Evolutionary conservation across 2,113 vertebrate genomes (phyloP), one percentile per base, ranked within the genome.

Genomic region (Poecile atricapillus): DNA sequence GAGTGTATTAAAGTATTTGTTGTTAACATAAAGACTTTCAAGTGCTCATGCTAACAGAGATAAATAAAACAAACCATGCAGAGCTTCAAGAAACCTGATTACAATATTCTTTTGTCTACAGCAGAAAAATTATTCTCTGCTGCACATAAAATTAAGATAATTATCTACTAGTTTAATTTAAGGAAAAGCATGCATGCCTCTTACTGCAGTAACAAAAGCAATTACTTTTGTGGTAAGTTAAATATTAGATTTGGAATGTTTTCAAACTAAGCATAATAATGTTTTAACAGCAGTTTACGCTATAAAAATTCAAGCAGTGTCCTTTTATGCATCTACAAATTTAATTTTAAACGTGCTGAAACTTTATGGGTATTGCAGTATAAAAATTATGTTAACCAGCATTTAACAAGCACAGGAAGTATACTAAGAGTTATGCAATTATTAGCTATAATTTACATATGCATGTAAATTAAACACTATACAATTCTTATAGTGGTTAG

Each of bases 241-340:
- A 95, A 93, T 86, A 95, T 88, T 93, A 94, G 71, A 80, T 92
- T 93, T 93, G 85, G 94, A 92, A 83, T 88, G 83, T 92, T 97
- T 96, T 95, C 92, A 94, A 90, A 90, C 79, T 58, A 90, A 85
- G 68, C 88, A 90, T 88, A 95, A 93, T 90, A 93, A 94, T 46
- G 49, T 86, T 90, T 92, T 83, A 85, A 46, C 85, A 90, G 85
- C 8, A 1, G 75, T 85, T 96, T 95, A 79, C 3, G 2, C 67
- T 49, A 85, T 63, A 79, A 94, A 91, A 53, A 94, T 21, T 90
- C 70, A 91, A 76, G 50, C 21, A 53, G 20, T 30, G 28, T 80
- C 88, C 88, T 95, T 83, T 93, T 88, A 85, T 41, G 23, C 43
- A 74, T 69, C 46, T 92, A 37, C 37, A 92, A 71, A 87, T 87